Evolutionary conservation across 2,113 vertebrate species (phyloP), one percentile per base, ranked within the genome.

Genomic region (Eleginops maclovinus): DNA sequence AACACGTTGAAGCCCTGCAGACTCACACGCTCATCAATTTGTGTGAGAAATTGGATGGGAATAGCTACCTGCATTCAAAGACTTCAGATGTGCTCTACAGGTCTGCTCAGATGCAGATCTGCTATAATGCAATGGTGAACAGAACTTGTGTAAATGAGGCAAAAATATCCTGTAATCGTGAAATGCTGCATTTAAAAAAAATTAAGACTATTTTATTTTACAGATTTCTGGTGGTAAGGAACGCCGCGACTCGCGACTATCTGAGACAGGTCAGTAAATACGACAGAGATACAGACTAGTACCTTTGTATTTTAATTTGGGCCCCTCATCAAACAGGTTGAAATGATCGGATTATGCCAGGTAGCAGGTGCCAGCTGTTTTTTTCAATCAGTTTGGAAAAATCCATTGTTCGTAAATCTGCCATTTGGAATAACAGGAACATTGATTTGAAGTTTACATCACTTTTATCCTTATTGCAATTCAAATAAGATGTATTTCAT

Each of bases 101-200:
- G 54, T 77, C 67, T 15, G 67, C 68, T 69, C 68, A 44, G 58
- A 68, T 83, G 59, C 22, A 3, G n/a, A 83, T 77, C 56, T 83
- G 64, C 53, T 71, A 50, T 3, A 49, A 36, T 36, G 31, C 7
- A 36, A 36, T 59, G 64, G 78, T 74, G 13, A 64, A 53, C 24
- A n/a, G 40, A 41, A 58, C 24, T 22, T 19, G 4, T 50, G 15
- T 16, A 55, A 54, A 55, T 51, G 1, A 14, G 19, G 14, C 13
- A 14, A 72, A 36, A 26, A 24, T 15, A n/a, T 53, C 13, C 22
- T 16, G 1, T 47, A 22, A 15, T 19, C 17, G 8, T 62, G 26
- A 62, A 14, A 0, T 44, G 21, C 12, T 65, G 40, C 8, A 65
- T 36, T 51, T 15, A n/a, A n/a, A n/a, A n/a, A n/a, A n/a, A n/a